phyloP scores from a whole-genome alignment of 2,888 invertebrate species.

The Myopa testacea region DNA sequence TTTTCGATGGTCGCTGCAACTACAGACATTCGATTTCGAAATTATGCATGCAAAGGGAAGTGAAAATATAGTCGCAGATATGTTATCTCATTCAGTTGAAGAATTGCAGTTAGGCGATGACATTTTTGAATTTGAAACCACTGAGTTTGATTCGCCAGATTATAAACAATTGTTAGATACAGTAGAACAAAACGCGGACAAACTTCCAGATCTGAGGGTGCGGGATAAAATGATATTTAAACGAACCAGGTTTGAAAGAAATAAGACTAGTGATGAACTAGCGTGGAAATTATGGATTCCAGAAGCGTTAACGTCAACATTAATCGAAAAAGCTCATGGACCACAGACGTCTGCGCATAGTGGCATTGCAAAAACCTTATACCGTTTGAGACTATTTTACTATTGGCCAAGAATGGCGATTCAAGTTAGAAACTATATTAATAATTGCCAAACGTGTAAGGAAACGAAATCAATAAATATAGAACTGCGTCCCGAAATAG shows the following conservation, averaged over 20 bases:
- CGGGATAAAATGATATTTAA: slow-evolving; percentile 24
- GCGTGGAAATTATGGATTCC: slow-evolving; percentile 17
- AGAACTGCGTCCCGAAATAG: background rate
- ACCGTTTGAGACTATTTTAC: slow-evolving; percentile 30
- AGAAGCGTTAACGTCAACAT: background rate
- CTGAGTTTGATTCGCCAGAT: background rate
- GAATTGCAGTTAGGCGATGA: background rate
- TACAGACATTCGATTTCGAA: slow-evolving; percentile 30
- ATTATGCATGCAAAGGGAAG: slow-evolving; percentile 51
- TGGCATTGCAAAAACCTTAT: slow-evolving; percentile 40
- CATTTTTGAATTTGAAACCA: background rate
- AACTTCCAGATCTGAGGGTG: slow-evolving; percentile 31
- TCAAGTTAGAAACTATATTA: slow-evolving; percentile 39
- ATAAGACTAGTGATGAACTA: background rate
- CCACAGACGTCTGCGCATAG: slow-evolving; percentile 24
- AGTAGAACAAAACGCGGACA: background rate
- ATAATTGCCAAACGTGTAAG: slow-evolving; percentile 35
- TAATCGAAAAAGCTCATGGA: background rate
- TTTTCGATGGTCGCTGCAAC: slow-evolving; percentile 47
- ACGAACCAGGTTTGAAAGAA: background rate
- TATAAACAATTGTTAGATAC: background rate
- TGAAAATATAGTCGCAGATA: slow-evolving; percentile 51
- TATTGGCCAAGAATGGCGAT: slow-evolving; percentile 47
- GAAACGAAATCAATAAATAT: slow-evolving; percentile 1
- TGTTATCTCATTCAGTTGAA: slow-evolving; percentile 43